These are phyloP conservation scores for Peromyscus aztecus DNA, from an alignment of 2,797 vertebrate species.

Conservation along the genomic window DNA sequence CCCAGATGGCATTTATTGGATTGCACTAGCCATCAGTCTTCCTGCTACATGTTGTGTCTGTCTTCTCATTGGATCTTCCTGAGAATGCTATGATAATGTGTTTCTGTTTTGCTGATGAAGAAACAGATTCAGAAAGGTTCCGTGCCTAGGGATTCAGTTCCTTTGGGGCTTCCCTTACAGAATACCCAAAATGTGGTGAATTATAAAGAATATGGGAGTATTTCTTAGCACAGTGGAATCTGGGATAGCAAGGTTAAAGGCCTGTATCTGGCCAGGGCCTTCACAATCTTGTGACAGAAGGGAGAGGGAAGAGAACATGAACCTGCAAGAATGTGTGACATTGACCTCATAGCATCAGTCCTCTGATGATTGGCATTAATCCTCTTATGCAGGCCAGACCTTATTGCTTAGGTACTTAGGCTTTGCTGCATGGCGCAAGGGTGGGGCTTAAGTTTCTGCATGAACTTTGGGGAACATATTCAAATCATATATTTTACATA, in stretches of 20 bases:
- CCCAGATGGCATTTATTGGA: neutral
- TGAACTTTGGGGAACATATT: neutral
- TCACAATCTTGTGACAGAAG: neutral
- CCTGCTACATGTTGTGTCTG: neutral
- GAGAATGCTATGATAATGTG: neutral
- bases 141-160: neutral
- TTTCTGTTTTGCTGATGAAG: slow-evolving; percentile 1
- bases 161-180: neutral
- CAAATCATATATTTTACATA: neutral
- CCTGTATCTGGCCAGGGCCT: neutral
- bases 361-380: neutral
- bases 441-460: neutral
- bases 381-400: neutral
- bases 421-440: neutral
- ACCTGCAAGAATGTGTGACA: neutral
- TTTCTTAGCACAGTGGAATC: neutral
- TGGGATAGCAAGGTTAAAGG: neutral
- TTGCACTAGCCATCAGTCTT: neutral
- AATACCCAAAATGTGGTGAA: no score
- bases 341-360: neutral
- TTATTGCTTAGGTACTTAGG: neutral
- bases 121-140: neutral
- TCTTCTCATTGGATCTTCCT: slow-evolving; percentile 18
- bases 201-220: neutral
- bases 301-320: neutral